phyloP scores from a whole-genome alignment of 2,888 invertebrate species.

The Nemoura dubitans region DNA sequence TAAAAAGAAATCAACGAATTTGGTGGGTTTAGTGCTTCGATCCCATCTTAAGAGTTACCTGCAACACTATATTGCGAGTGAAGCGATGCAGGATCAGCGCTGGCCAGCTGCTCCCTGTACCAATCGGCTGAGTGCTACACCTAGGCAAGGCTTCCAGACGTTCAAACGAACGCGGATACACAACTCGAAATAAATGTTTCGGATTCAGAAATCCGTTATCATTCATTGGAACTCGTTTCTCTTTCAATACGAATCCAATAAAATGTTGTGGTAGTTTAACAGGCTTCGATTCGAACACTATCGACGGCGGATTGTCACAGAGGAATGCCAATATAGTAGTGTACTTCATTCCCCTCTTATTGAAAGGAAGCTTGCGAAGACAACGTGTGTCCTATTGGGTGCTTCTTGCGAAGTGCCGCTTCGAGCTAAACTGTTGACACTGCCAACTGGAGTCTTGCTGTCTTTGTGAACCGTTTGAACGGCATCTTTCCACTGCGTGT shows the following conservation, averaged over 20 bases:
- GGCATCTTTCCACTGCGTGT: not conserved
- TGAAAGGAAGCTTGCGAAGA: not conserved
- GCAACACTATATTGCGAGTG: too few species aligned
- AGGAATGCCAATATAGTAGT: slow-evolving; percentile 7
- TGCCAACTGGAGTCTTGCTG: not conserved
- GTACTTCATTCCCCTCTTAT: not conserved
- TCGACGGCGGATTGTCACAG: not conserved
- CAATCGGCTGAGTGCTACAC: not conserved
- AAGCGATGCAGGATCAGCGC: too few species aligned
- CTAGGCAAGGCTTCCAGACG: not conserved
- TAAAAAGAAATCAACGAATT: too few species aligned
- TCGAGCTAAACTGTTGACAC: not conserved
- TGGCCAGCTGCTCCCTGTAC: not conserved
- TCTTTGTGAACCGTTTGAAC: not conserved
- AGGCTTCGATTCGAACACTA: not conserved
- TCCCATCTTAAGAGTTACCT: too few species aligned
- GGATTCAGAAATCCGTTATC: not conserved
- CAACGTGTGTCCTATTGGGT: not conserved
- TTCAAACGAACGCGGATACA: not conserved
- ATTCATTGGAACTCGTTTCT: not conserved
- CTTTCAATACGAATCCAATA: slow-evolving; percentile 1
- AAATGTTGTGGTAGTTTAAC: not conserved
- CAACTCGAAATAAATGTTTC: not conserved
- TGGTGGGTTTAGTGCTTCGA: too few species aligned
- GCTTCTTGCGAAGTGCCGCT: not conserved